Evolutionary conservation across 2,888 invertebrate genomes (phyloP), one percentile per base, ranked within the genome.

Genomic region (Crocallis elinguaria): DNA sequence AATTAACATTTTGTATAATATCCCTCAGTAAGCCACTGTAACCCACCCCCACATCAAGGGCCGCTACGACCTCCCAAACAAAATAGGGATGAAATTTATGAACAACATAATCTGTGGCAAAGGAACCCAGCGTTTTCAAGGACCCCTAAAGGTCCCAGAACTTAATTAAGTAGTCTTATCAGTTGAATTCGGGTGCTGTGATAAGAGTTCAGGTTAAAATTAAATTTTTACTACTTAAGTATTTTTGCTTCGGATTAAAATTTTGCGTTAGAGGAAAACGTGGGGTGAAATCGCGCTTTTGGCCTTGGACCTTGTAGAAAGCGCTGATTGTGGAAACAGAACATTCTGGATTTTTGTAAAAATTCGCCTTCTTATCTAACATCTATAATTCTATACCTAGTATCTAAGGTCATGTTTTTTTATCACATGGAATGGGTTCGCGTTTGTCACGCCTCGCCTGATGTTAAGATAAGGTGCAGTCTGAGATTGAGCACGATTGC

Each of bases 111-210:
- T 35, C 17, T 11, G 29, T n/a, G 13, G 8, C 23, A 36, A 36
- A 6, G 12, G 7, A 19, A 19, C 13, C 29, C 11, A 11, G 12
- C 1, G 29, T 12, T 29, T 4, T 16, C 16, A 11, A 33, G 36
- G 42, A 30, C 4, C 53, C 46, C 48, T 27, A 38, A 55, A 55
- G 37, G 52, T 41, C 51, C 49, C 21, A 51, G n/a, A 54, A 64
- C 53, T 64, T 64, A 62, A 64, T 64, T 62, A 62, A 63, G 38
- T 41, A 32, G 29, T 43, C 50, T 64, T 62, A 64, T 64, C 64
- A 64, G 64, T 52, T 27, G 36, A 36, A 48, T 30, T 45, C 36
- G 46, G 30, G 33, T 16, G 12, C 6, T 21, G n/a, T 43, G 64
- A 64, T 64, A 62, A 64, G 53, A 56, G 55, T 38, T 19, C 46